Base-by-base conservation (phyloP, 2,113 vertebrate genomes). In the Arvicanthis niloticus region DNA sequence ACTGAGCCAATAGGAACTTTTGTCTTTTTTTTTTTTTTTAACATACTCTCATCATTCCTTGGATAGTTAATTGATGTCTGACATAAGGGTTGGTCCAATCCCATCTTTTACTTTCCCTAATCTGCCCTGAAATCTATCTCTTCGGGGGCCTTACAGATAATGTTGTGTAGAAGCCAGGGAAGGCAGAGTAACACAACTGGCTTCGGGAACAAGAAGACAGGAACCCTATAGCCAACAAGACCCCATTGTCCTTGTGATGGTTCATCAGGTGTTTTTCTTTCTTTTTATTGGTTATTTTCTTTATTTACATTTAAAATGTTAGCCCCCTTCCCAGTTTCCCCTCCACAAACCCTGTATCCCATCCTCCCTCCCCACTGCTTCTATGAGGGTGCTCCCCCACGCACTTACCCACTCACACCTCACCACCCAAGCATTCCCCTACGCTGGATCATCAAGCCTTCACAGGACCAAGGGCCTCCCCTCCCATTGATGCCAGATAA, bases 181-280 rank as follows among this genome's bases (percentile, higher is more conserved):
- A 31, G 76, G 22, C 40, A 7, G 10, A 42, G 40, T 40, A 26
- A 60, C 51, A n/a, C 21, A 51, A 34, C 29, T 22, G 8, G 58
- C 58, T 40, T 85, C 40, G 34, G 40, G 24, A 29, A 42, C 12
- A 60, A 9, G 16, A 24, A 53, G 45, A 10, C 48, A 2, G 19
- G 10, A 58, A 7, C 9, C 16, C 26, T 34, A 3, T 0, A 8
- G 17, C 26, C 56, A 13, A 11, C 62, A 0, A 0, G 29, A 65
- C 0, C 2, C 2, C 9, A 9, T 60, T 48, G 37, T 40, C 37
- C 45, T 9, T 37, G 48, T 53, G 22, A 9, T 72, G 37, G 85
- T 15, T 72, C 62, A 31, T 65, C 8, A 11, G 51, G 7, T 62
- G 8, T 62, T 19, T 58, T 58, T 58, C 56, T 58, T 58, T 58